Evolutionary conservation across 2,113 vertebrate species (phyloP).

Genomic region (Chloropsis cyanopogon): DNA sequence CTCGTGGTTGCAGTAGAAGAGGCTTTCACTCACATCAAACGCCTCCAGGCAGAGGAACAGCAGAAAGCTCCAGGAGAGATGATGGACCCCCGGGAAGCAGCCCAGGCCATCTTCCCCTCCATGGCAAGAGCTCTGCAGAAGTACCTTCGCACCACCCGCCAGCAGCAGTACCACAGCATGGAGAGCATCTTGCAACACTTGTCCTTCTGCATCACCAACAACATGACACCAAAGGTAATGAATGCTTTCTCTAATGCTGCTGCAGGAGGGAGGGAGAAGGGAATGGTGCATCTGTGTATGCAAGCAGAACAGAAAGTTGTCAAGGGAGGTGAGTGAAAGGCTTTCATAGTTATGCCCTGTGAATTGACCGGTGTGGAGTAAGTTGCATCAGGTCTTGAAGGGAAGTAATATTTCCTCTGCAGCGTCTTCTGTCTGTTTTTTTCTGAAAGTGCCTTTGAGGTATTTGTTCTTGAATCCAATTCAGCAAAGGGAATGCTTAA

Average conservation of each 20-base stretch:
- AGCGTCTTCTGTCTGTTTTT: background rate
- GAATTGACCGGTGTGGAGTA: background rate
- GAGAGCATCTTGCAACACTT: slow-evolving; percentile 97
- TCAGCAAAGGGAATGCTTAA: background rate
- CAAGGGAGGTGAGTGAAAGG: background rate
- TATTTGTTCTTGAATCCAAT: background rate
- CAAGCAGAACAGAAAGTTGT: background rate
- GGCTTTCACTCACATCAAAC: slow-evolving; percentile 93
- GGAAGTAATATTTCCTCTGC: background rate
- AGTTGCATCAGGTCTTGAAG: background rate
- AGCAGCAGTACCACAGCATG: slow-evolving; percentile 98
- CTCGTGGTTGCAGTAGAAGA: slow-evolving; percentile 94
- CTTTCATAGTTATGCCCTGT: background rate
- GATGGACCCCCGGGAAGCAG: slow-evolving; percentile 93
- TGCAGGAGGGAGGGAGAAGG: background rate
- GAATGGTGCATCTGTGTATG: background rate
- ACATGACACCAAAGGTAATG: slow-evolving; percentile 93
- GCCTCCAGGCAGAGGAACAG: slow-evolving; percentile 87
- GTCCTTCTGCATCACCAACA: slow-evolving; percentile 93
- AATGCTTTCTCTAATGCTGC: fast-evolving
- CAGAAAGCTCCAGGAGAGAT: slow-evolving; percentile 88
- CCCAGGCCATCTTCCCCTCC: slow-evolving; percentile 95
- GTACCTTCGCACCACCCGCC: slow-evolving; percentile 92
- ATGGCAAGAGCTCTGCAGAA: slow-evolving; percentile 96
- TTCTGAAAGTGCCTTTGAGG: background rate